Conservation (phyloP, 2,888 invertebrate species). For the Exephanes ischioxanthus region DNA sequence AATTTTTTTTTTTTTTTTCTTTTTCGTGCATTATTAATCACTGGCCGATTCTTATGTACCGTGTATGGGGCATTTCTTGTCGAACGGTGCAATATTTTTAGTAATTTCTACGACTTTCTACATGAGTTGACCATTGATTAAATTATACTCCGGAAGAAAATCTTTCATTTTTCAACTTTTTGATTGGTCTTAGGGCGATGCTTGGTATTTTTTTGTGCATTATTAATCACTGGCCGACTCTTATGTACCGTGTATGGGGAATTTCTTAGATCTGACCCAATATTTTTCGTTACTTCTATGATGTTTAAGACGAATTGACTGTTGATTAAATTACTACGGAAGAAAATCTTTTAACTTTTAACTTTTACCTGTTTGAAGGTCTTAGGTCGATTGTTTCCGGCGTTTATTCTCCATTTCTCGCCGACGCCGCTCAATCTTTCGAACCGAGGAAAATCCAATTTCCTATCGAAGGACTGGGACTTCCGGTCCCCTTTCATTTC, state of each 20-base stretch:
- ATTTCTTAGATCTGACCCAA: no score
- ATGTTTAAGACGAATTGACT: no score
- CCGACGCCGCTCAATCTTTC: neutral
- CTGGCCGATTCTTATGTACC: neutral
- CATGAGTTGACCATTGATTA: neutral
- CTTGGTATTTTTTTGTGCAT: no score
- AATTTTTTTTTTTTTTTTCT: neutral
- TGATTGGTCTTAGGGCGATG: no score
- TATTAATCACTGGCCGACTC: no score
- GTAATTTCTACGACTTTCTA: neutral
- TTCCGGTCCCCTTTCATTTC: neutral
- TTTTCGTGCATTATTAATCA: constrained; percentile 6
- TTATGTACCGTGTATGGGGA: no score
- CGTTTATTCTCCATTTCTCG: constrained; percentile 8
- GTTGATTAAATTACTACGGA: no score
- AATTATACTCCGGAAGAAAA: no score
- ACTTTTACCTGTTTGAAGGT: no score
- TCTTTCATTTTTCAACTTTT: no score
- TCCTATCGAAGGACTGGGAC: neutral
- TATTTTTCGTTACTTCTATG: no score
- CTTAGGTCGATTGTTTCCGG: constrained; percentile 18
- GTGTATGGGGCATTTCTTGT: neutral
- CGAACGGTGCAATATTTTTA: neutral
- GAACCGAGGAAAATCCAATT: constrained; percentile 15
- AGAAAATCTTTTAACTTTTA: no score